Evolutionary conservation across 2,113 vertebrate genomes (phyloP), one percentile per base, ranked within the genome.

Genomic region (Dipodomys ordii): DNA sequence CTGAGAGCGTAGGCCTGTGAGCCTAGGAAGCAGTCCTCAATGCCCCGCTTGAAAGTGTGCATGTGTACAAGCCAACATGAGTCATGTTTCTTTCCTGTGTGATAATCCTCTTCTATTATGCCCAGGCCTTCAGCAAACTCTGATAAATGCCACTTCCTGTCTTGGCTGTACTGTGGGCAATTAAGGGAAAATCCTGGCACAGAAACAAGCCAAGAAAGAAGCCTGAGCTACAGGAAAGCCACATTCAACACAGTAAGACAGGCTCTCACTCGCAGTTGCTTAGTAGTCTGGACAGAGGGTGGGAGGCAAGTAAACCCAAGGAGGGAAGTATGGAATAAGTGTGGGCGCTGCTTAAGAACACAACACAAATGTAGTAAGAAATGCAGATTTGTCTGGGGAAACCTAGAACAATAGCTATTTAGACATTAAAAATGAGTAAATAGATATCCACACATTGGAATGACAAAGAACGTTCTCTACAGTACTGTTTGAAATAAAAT

Each of bases 21-120:
- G 15, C 53, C 16, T 4, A 57, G 53, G 30, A 18, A 79, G 20
- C 22, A 23, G 44, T 13, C 67, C 19, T 9, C 44, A 23, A 46
- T 0, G 19, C 15, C 80, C 60, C 44, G 62, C 30, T 27, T 46
- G 4, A 57, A 81, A 12, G 23, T 11, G 13, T 19, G 7, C 6
- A 0, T 22, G 79, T 15, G 62, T 6, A 57, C 57, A 28, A n/a
- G 6, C 0, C 2, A 57, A 20, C 0, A 0, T 20, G 44, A 76
- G 19, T 3, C 85, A 49, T 4, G n/a, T 7, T 77, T 60, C 60
- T 30, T 20, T 44, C 25, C 12, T 49, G 6, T 87, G 12, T 53
- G 67, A 65, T 23, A 84, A 57, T 23, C 62, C 46, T 53, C 44
- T 87, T 67, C 65, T 73, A 30, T 62, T 62, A 72, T 3, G 6